Conservation (phyloP, 2,888 invertebrate genomes). For the Tipula lateralis region DNA sequence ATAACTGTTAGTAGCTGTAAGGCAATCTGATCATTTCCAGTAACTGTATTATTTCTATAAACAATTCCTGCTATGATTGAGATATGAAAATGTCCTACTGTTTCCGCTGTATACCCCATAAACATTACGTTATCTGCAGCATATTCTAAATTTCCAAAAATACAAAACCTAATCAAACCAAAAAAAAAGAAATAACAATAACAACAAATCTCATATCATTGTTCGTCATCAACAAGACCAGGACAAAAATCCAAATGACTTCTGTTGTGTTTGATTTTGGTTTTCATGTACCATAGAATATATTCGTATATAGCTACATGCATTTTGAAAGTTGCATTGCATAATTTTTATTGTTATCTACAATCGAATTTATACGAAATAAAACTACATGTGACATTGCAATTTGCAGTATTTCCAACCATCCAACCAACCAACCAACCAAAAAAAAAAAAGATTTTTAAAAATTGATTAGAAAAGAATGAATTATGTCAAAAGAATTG, state of each 20-base stretch:
- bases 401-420: slow-evolving; percentile 1
- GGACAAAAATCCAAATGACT: not conserved
- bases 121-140: not conserved
- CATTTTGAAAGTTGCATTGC: not conserved
- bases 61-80: not conserved
- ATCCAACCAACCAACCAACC: not conserved
- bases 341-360: not conserved
- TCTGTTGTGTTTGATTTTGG: not conserved
- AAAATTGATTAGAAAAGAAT: slow-evolving; percentile 15
- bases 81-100: not conserved
- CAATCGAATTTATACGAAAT: not conserved
- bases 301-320: not conserved
- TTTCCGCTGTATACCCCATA: not conserved
- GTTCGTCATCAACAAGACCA: slow-evolving; percentile 6
- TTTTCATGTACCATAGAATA: not conserved
- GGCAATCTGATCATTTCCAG: not conserved
- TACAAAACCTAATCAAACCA: not conserved
- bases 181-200: not conserved
- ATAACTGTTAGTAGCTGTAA: not conserved
- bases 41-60: not conserved
- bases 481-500: slow-evolving; percentile 11
- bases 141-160: not conserved
- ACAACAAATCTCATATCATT: not conserved
- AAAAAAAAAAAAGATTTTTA: not conserved
- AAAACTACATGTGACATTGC: not conserved